Conservation (phyloP, 1,140 invertebrate species). For the Drosophila ercepeae region DNA sequence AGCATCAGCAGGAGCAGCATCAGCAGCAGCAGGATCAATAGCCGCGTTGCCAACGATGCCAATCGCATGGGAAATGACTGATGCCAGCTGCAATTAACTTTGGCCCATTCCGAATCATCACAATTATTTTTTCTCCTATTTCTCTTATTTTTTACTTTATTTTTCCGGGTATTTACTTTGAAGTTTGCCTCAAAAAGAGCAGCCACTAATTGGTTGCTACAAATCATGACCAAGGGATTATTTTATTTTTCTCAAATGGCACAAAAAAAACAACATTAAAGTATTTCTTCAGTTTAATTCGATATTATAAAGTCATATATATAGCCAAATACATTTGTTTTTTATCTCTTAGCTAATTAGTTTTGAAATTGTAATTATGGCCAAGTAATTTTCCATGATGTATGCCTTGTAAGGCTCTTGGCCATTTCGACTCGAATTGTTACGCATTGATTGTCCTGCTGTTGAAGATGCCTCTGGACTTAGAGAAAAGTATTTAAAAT, state of each 20-base stretch:
- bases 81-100: constrained; percentile 45
- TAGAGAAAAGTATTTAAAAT: neutral
- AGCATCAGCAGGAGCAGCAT: neutral
- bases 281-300: neutral
- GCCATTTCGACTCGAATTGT: constrained; percentile 51
- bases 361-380: constrained; percentile 68
- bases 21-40: neutral
- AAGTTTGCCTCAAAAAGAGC: constrained; percentile 20
- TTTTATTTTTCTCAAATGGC: neutral
- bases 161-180: constrained; percentile 28
- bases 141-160: neutral
- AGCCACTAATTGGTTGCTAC: constrained; percentile 40
- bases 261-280: neutral
- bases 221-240: constrained; percentile 12
- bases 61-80: constrained; percentile 20
- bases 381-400: constrained; percentile 58
- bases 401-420: constrained; percentile 10
- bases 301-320: neutral
- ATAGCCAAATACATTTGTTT: constrained; percentile 37
- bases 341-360: constrained; percentile 77
- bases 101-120: constrained; percentile 26
- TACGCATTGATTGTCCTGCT: constrained; percentile 73
- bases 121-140: constrained; percentile 30
- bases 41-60: constrained; percentile 1
- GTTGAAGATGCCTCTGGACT: constrained; percentile 30